phyloP scores from a whole-genome alignment of 2,113 vertebrate genomes.

The Eulemur macaco region DNA sequence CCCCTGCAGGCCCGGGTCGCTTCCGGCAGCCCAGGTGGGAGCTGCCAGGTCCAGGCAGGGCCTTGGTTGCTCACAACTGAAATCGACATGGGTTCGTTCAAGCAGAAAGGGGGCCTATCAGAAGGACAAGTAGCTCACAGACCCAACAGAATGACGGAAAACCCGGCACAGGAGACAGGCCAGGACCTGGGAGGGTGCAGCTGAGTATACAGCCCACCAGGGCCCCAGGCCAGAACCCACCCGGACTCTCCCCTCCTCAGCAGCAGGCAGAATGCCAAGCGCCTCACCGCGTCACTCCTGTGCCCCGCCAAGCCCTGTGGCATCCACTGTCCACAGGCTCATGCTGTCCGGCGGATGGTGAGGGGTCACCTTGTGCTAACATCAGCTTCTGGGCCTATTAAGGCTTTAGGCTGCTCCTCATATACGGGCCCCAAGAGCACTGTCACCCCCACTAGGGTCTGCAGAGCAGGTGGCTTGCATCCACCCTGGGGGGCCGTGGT shows the following conservation, averaged over 20 bases:
- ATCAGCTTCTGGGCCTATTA: too few species aligned
- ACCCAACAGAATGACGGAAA: not conserved
- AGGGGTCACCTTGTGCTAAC: too few species aligned
- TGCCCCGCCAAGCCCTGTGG: not conserved
- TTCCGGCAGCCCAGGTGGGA: not conserved
- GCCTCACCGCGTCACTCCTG: not conserved
- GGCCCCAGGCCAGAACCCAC: too few species aligned
- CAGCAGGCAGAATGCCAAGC: fast-evolving
- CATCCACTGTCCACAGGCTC: not conserved
- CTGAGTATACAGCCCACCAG: too few species aligned
- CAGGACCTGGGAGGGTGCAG: not conserved
- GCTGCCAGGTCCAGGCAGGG: not conserved
- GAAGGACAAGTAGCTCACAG: not conserved
- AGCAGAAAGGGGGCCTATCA: not conserved
- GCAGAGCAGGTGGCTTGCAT: fast-evolving
- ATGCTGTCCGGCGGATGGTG: fast-evolving
- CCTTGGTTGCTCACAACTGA: not conserved
- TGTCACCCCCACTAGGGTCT: not conserved
- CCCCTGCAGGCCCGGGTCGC: not conserved
- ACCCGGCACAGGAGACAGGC: not conserved
- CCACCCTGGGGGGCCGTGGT: fast-evolving
- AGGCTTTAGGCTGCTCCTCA: fast-evolving
- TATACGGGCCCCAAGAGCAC: fast-evolving
- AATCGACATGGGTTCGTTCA: not conserved
- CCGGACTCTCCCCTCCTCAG: too few species aligned